phyloP scores from a whole-genome alignment of 2,888 invertebrate genomes.

The Trissolcus japonicus region DNA sequence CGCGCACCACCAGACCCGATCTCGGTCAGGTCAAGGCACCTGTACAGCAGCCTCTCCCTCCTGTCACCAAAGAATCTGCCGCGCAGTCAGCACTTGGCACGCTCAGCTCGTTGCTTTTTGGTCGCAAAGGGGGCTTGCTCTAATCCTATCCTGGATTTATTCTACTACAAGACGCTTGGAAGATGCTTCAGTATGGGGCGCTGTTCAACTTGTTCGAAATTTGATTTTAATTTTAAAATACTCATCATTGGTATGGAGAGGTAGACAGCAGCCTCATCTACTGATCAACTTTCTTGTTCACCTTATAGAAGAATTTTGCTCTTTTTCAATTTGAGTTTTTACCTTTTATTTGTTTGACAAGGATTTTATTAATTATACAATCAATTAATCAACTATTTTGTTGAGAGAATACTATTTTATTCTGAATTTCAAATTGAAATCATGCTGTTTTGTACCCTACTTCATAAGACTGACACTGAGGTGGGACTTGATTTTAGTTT shows the following conservation, averaged over 20 bases:
- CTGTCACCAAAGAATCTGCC: slow-evolving; percentile 69
- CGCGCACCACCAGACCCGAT: slow-evolving; percentile 79
- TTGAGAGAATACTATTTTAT: too few relatives aligned
- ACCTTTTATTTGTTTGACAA: too few relatives aligned
- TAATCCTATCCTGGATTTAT: slow-evolving; percentile 70
- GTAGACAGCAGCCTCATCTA: background rate
- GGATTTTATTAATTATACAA: too few relatives aligned
- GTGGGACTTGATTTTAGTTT: too few relatives aligned
- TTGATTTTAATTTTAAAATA: background rate
- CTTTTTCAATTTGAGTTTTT: background rate
- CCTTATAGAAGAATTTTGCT: background rate
- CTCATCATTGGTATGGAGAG: background rate
- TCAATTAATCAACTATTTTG: too few relatives aligned
- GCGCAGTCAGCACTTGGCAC: slow-evolving; percentile 83
- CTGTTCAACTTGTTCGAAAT: background rate
- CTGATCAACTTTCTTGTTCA: background rate
- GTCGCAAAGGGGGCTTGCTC: slow-evolving; percentile 89
- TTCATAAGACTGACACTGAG: too few relatives aligned
- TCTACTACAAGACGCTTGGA: background rate
- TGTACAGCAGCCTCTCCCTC: slow-evolving; percentile 55
- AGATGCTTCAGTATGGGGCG: background rate
- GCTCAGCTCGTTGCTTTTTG: slow-evolving; percentile 87
- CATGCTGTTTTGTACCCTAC: too few relatives aligned
- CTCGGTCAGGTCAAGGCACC: slow-evolving; percentile 78
- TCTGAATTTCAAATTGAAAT: too few relatives aligned